These are phyloP conservation scores for Luperina testacea DNA, from an alignment of 2,888 invertebrate species.

Conservation along the genomic window DNA sequence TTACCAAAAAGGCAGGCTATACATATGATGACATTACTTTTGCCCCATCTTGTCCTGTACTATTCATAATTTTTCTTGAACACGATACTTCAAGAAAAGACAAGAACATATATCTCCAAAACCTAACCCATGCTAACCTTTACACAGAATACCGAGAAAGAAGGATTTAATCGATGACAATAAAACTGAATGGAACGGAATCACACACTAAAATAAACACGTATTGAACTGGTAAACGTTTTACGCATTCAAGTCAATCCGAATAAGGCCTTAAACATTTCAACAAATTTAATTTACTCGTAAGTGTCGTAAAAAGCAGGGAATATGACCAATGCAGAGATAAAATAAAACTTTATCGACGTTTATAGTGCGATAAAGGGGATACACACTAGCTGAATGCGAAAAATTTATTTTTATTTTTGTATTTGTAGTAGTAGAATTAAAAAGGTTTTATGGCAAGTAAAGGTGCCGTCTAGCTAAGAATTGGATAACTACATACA, in stretches of 20 bases:
- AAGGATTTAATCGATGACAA: constrained; percentile 31
- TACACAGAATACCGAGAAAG: constrained; percentile 5
- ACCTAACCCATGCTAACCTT: constrained; percentile 29
- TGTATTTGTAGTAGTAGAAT: background rate
- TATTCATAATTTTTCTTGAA: too few relatives aligned
- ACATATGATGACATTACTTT: background rate
- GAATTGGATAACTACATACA: background rate
- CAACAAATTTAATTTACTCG: constrained; percentile 67
- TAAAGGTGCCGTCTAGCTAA: background rate
- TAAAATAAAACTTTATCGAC: constrained; percentile 71
- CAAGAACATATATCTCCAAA: constrained; percentile 8
- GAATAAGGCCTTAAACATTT: constrained; percentile 60
- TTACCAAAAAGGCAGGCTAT: background rate
- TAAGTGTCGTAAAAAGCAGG: constrained; percentile 65
- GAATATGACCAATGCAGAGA: constrained; percentile 62
- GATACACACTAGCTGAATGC: constrained; percentile 26
- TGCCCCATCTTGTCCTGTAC: background rate
- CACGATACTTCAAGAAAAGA: background rate
- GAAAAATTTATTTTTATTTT: constrained; percentile 20
- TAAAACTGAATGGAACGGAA: constrained; percentile 44
- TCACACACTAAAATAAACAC: constrained; percentile 52
- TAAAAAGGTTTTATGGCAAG: constrained; percentile 2
- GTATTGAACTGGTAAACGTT: constrained; percentile 38
- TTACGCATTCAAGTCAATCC: constrained; percentile 36
- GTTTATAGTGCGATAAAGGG: constrained; percentile 50